Evolutionary conservation across 2,113 vertebrate genomes (phyloP), one percentile per base, ranked within the genome.

Genomic region (Nothobranchius furzeri): DNA sequence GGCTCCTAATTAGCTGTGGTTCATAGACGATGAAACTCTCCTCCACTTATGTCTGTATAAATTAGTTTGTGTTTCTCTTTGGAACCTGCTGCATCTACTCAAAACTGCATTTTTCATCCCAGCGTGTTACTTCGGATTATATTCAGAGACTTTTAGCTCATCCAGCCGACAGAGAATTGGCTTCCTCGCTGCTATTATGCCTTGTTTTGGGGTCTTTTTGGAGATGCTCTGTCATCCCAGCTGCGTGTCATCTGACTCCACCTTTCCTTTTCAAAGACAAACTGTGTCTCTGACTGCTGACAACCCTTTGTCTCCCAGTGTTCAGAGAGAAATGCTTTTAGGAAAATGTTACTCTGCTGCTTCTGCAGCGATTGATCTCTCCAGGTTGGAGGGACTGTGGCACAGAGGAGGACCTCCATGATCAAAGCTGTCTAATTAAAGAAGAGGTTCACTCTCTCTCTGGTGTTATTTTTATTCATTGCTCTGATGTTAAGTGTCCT

Each of bases 401-500:
- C 64, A 80, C 7, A 20, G 74, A 76, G 68, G 62, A 84, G 76
- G 79, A 78, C 83, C 75, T 78, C 84, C 20, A 85, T 90, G 90
- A 91, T 91, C 87, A 91, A 91, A 91, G 90, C 88, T 78, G 61
- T 76, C 75, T 85, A 88, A 89, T 88, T 92, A 84, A 88, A 89
- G 81, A 84, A 83, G 79, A 82, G 78, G 45, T 73, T 85, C 70
- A 78, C 68, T 80, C 61, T 66, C 68, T 82, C 76, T 87, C 64
- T 72, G 73, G 78, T 87, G 88, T 87, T 79, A 85, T 89, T 91
- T 87, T 76, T 83, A 89, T 89, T 87, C 85, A 69, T 84, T 70
- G 80, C 88, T 89, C 88, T 89, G 90, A 92, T 92, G 85, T 88
- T 86, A 90, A 92, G 88, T 89, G 89, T 92, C 83, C 89, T 78